A percentile compares a stretch with the other conserved stretches of the same genome.
phyloP scores from a whole-genome alignment of 1,140 invertebrate species.

The Aphaenogaster ashmeadi region DNA sequence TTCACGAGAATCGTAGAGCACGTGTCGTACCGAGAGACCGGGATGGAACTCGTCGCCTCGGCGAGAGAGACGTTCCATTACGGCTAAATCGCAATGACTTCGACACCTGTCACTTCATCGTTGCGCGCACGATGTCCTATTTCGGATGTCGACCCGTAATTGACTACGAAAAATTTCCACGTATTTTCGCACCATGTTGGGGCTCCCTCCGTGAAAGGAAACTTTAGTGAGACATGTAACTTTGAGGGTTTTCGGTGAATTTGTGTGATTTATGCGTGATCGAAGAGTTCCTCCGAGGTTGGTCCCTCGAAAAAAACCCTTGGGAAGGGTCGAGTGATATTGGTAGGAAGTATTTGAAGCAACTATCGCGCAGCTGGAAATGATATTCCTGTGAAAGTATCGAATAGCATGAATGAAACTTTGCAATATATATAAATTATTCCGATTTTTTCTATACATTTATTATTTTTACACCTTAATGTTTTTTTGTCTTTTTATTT shows the following conservation, averaged over 20 bases:
- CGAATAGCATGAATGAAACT: not conserved
- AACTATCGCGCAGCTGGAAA: not conserved
- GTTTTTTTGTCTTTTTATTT: not conserved
- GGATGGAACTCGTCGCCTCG: not conserved
- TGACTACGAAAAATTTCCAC: conserved; percentile 31
- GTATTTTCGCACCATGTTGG: not conserved
- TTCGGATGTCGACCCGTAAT: conserved; percentile 33
- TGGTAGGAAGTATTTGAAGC: not conserved
- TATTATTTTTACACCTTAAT: not conserved
- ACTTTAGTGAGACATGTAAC: conserved; percentile 28
- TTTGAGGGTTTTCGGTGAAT: conserved; percentile 27
- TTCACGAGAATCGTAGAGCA: not conserved
- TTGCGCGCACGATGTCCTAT: conserved; percentile 20
- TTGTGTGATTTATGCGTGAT: conserved; percentile 46
- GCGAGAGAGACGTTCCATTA: conserved; percentile 24
- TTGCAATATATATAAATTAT: conserved; percentile 4
- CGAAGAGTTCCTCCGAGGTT: not conserved
- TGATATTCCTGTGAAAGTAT: not conserved
- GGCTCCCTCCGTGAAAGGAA: not conserved
- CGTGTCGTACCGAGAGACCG: not conserved
- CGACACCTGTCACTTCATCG: conserved; percentile 54
- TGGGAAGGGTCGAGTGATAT: conserved; percentile 3
- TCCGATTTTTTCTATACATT: not conserved
- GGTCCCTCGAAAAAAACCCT: not conserved
- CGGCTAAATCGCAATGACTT: conserved; percentile 48